Evolutionary conservation across 1,140 invertebrate species (phyloP).

Genomic region (Eueides isabella): DNA sequence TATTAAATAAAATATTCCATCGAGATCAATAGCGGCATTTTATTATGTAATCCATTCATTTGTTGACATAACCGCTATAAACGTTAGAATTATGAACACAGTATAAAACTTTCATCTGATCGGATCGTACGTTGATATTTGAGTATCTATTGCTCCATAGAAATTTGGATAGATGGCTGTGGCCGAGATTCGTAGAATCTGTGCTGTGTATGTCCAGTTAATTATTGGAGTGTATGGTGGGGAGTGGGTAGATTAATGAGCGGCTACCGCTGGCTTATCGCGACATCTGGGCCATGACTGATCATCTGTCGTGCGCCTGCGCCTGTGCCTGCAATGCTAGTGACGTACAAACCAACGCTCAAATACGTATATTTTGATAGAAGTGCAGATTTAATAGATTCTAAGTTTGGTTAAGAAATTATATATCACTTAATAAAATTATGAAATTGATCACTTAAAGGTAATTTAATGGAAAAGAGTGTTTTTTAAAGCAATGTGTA

Average conservation of each 20-base stretch:
- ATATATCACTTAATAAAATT: not conserved
- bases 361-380: not conserved
- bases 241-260: slow-evolving; percentile 79
- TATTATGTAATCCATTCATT: slow-evolving; percentile 31
- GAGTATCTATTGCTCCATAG: slow-evolving; percentile 48
- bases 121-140: slow-evolving; percentile 46
- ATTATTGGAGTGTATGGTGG: slow-evolving; percentile 65
- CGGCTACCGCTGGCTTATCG: slow-evolving; percentile 79
- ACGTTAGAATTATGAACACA: slow-evolving; percentile 11
- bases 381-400: too few relatives aligned
- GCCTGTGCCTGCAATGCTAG: slow-evolving; percentile 62
- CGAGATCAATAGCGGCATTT: slow-evolving; percentile 29
- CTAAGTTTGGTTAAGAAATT: not conserved
- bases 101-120: slow-evolving; percentile 41
- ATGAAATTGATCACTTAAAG: too few relatives aligned
- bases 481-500: too few relatives aligned
- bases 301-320: slow-evolving; percentile 80
- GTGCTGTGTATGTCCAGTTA: slow-evolving; percentile 71
- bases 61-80: slow-evolving; percentile 34
- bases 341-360: slow-evolving; percentile 33
- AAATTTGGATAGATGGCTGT: slow-evolving; percentile 51
- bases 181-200: slow-evolving; percentile 63
- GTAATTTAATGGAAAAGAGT: too few relatives aligned
- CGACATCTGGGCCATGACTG: slow-evolving; percentile 79
- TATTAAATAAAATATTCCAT: slow-evolving; percentile 27